Evolutionary conservation across 2,888 invertebrate genomes (phyloP), one percentile per base, ranked within the genome.

Genomic region (Thereva nobilitata): DNA sequence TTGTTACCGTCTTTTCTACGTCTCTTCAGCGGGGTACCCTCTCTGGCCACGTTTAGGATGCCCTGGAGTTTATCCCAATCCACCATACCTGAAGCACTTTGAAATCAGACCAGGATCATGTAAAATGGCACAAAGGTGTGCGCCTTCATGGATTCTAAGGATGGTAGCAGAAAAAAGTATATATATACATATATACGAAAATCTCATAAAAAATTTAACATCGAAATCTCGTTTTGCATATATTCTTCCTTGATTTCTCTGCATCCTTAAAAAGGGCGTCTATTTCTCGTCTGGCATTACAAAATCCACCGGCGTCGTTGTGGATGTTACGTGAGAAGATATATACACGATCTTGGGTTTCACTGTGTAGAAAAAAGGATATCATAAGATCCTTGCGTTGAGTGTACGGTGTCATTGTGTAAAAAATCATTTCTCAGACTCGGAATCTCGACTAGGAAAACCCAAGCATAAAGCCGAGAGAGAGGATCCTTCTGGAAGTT

Each of bases 171-270:
- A 65, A 53, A 57, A 59, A 66, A 52, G 47, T 54, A 23, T 23
- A 23, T 23, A 23, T 23, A 23, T 23, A 23, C 23, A 23, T 23
- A 23, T 23, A 23, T 23, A 23, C 23, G 2, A 45, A 68, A 68
- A 68, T 68, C 66, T 68, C 68, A 66, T 68, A 66, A 68, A 68
- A 68, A 61, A 68, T 68, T 68, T 63, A 68, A 66, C 64, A 66
- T 63, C 57, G 55, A 68, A 68, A 68, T 68, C 68, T 68, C 68
- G 68, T 66, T 68, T 68, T 68, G 68, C 68, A 68, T 68, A 66
- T 68, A 68, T 66, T 61, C 68, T 23, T 68, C 61, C 68, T 66
- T 68, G 68, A 68, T 68, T 68, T 68, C 37, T 56, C 49, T n/a
- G 45, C 45, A 49, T 56, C 55, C 37, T 37, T 49, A 37, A 47